Evolutionary conservation across 37 sponge, comb jelly and placozoan species (phyloP), one percentile per base, ranked within the genome.

Genomic region (Lycopodina hypogea): DNA sequence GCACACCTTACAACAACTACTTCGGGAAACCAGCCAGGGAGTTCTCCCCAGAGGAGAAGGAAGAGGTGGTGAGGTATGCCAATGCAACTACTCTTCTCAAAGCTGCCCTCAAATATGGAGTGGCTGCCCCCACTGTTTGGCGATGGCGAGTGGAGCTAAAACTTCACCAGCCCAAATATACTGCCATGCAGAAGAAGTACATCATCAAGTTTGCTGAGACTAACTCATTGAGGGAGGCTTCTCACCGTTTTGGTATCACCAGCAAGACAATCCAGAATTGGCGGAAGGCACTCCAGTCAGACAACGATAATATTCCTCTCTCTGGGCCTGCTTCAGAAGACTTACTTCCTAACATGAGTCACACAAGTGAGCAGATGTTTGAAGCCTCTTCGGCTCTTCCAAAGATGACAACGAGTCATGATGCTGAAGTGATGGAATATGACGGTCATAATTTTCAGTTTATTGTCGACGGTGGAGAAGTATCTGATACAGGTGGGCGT

Each of bases 91-190:
- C 92, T 32, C 85, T 92, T 9, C 92, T 87, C 76, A 92, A 92
- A 69, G 92, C 92, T n/a, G 92, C 92, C 30, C 26, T 87, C 3
- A 83, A 81, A 74, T 92, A 87, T 55, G 88, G 88, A 21, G 81
- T 92, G 30, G 92, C 92, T 42, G 92, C 92, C 28, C 92, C 92
- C 35, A 92, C 92, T 35, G 88, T 92, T 28, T 92, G 92, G 92
- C 57, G 92, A 34, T 92, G 92, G 92, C 83, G 92, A 63, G 83
- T 87, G 69, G 92, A 92, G 37, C 74, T 92, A 14, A 92, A 92
- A 56, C 81, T 92, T 11, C 81, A 92, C 78, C 82, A 81, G 62
- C 92, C 92, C 0, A 80, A 85, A 29, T 92, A 87, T 78, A 92
- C 80, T 23, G 24, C 83, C 19, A 85, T 83, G 74, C 88, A 92